Evolutionary conservation across 2,888 invertebrate genomes (phyloP).

Genomic region (Cistogaster globosa): DNA sequence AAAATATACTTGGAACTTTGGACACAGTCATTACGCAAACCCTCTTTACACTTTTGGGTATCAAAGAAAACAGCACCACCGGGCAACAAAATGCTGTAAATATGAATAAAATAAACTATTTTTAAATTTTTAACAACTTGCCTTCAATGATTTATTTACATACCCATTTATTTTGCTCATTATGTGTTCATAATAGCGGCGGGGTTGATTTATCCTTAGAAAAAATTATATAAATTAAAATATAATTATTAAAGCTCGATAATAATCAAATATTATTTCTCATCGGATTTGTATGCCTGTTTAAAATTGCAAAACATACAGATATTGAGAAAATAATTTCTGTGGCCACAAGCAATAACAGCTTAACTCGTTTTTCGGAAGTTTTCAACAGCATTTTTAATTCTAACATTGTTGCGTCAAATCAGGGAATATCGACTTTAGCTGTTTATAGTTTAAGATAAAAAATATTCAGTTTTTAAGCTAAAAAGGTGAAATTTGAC

Average conservation of each 20-base stretch:
- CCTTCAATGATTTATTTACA: not conserved
- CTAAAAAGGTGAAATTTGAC: too few relatives aligned
- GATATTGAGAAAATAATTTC: too few relatives aligned
- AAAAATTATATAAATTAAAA: conserved; percentile 30
- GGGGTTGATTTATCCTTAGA: conserved; percentile 85
- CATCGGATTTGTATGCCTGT: too few relatives aligned
- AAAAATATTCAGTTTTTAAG: too few relatives aligned
- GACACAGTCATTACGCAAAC: conserved; percentile 86
- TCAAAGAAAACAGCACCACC: conserved; percentile 88
- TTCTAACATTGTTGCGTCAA: too few relatives aligned
- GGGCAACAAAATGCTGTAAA: conserved; percentile 89
- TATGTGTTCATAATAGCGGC: conserved; percentile 85
- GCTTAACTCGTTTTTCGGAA: too few relatives aligned
- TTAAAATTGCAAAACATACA: too few relatives aligned
- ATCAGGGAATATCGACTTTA: too few relatives aligned
- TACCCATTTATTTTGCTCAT: conserved; percentile 88
- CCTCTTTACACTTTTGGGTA: conserved; percentile 44
- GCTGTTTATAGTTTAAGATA: too few relatives aligned
- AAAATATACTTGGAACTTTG: conserved; percentile 85
- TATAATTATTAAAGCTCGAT: not conserved
- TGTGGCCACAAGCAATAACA: too few relatives aligned
- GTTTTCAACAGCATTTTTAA: too few relatives aligned
- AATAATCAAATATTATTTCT: not conserved
- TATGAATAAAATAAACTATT: not conserved
- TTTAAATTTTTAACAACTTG: too few relatives aligned